Conservation (phyloP, 2,797 vertebrate species). For the Pelodytes ibericus region DNA sequence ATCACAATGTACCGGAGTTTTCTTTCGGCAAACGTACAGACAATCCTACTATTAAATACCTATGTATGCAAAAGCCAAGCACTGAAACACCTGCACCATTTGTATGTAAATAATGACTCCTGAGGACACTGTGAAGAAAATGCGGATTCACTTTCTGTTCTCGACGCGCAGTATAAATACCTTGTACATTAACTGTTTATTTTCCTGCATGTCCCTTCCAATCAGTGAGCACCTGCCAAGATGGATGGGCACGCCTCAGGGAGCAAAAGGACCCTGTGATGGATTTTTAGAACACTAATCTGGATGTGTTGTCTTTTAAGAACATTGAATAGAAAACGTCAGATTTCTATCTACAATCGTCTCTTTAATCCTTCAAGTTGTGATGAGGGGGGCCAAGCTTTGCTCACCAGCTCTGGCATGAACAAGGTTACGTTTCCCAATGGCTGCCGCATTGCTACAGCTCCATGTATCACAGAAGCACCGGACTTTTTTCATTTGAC, state of each 20-base stretch:
- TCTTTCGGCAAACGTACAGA: slow-evolving; percentile 63
- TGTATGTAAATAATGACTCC: slow-evolving; percentile 42
- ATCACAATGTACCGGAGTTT: slow-evolving; percentile 54
- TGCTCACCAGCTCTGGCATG: not conserved
- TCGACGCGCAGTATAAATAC: slow-evolving; percentile 65
- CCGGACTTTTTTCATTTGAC: not conserved
- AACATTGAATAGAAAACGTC: slow-evolving; percentile 64
- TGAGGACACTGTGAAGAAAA: slow-evolving; percentile 60
- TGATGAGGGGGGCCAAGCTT: not conserved
- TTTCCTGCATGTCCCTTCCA: slow-evolving; percentile 61
- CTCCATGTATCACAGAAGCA: not conserved
- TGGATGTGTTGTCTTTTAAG: slow-evolving; percentile 59
- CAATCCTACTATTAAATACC: slow-evolving; percentile 68
- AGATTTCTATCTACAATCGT: slow-evolving; percentile 52
- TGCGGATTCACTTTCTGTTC: slow-evolving; percentile 61
- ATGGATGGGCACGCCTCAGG: slow-evolving; percentile 59
- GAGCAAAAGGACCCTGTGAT: slow-evolving; percentile 62
- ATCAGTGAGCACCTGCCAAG: slow-evolving; percentile 57
- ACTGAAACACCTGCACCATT: slow-evolving; percentile 71
- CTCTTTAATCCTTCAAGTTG: not conserved
- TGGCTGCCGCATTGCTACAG: not conserved
- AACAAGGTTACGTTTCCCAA: not conserved
- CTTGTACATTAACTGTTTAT: slow-evolving; percentile 68
- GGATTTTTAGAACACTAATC: slow-evolving; percentile 76
- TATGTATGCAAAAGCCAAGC: slow-evolving; percentile 75